Conservation (phyloP, 1,140 invertebrate genomes). For the Drosophila ercepeae region DNA sequence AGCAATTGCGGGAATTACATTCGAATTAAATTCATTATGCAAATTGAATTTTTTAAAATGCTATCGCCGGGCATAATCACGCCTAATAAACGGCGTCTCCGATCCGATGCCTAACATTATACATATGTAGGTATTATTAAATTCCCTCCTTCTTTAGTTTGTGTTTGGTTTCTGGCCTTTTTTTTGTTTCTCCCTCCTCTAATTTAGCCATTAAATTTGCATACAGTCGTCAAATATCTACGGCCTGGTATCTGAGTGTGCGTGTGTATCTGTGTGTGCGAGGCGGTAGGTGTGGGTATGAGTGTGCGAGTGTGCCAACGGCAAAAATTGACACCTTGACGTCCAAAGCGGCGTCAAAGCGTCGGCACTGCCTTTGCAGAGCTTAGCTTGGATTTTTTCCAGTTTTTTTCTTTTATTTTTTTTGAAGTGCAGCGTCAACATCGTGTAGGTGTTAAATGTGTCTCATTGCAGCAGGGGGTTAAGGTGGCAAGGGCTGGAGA, state of each 20-base stretch:
- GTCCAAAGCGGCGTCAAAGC: conserved; percentile 35
- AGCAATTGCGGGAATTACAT: conserved; percentile 65
- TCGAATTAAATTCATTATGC: conserved; percentile 75
- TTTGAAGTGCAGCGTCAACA: conserved; percentile 48
- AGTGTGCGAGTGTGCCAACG: conserved; percentile 46
- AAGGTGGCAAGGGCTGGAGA: neutral
- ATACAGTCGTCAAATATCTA: conserved; percentile 57
- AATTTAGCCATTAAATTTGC: conserved; percentile 82
- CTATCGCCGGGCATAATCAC: conserved; percentile 66
- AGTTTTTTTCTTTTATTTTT: neutral
- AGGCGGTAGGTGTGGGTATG: conserved; percentile 11
- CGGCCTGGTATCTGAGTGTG: neutral
- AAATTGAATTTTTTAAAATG: conserved; percentile 53
- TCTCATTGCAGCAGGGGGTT: conserved; percentile 42
- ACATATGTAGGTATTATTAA: conserved; percentile 28
- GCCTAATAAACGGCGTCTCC: conserved; percentile 58
- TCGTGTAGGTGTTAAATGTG: conserved; percentile 71
- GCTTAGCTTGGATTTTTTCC: conserved; percentile 16
- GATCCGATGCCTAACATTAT: conserved; percentile 19
- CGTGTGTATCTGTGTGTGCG: conserved; percentile 7
- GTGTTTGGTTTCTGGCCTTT: neutral
- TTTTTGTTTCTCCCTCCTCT: conserved; percentile 49
- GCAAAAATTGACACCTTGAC: conserved; percentile 75
- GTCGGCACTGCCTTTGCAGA: conserved; percentile 42
- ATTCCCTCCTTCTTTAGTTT: conserved; percentile 32